A percentile compares a stretch with the other conserved stretches of the same genome.
These are phyloP conservation scores for Microcebus jonahi DNA, from an alignment of 2,113 vertebrate genomes.

Conservation along the genomic window DNA sequence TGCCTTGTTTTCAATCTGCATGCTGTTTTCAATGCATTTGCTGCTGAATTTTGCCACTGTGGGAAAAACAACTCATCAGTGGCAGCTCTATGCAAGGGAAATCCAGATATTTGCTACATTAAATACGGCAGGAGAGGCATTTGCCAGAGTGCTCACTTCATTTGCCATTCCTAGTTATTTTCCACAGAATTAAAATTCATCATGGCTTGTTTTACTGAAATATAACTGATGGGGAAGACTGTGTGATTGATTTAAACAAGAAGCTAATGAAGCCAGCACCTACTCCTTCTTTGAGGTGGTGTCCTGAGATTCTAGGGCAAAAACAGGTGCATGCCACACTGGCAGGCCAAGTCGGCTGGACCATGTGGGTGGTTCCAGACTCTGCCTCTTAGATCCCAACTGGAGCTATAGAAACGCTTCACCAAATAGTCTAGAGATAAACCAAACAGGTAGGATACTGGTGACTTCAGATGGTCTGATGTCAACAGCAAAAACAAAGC, in stretches of 20 bases:
- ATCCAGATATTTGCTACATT: not conserved
- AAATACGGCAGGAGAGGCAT: not conserved
- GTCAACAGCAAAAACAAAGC: not conserved
- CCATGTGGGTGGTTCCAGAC: not conserved
- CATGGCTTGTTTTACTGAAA: not conserved
- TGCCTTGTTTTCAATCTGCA: too few species aligned
- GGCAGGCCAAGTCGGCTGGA: not conserved
- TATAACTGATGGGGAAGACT: not conserved
- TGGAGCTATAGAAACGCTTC: not conserved
- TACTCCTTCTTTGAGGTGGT: not conserved
- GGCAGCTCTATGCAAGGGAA: not conserved
- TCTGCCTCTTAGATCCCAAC: not conserved
- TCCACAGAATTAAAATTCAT: not conserved
- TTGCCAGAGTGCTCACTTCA: not conserved
- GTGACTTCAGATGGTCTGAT: not conserved
- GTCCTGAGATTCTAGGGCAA: not conserved
- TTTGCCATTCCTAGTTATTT: not conserved
- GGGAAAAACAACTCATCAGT: not conserved
- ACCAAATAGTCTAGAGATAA: not conserved
- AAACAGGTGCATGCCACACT: not conserved
- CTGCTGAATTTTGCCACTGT: not conserved
- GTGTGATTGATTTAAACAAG: constrained; percentile 38
- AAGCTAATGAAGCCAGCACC: not conserved
- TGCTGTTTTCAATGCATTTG: too few species aligned
- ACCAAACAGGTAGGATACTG: not conserved